Evolutionary conservation across 2,113 vertebrate genomes (phyloP).

Genomic region (Rhinolophus sinicus): DNA sequence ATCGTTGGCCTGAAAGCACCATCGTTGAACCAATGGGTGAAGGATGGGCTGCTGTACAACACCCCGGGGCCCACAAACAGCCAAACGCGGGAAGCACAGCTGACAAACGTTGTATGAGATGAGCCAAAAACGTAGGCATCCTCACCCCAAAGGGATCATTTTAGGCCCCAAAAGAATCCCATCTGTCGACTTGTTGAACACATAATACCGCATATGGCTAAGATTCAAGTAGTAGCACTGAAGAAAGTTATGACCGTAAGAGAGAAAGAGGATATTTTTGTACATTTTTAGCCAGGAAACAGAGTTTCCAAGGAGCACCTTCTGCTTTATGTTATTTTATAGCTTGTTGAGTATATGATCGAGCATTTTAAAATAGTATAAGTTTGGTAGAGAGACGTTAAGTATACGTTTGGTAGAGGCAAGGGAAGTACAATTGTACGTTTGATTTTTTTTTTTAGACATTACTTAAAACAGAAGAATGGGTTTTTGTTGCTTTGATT

Average conservation of each 20-base stretch:
- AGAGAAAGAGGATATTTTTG: not conserved
- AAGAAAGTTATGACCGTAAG: not conserved
- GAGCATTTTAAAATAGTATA: not conserved
- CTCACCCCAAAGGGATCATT: constrained; percentile 9
- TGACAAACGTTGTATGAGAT: not conserved
- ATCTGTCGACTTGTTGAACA: not conserved
- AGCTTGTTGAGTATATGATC: not conserved
- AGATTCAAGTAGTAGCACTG: not conserved
- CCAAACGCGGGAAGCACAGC: not conserved
- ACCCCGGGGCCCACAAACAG: not conserved
- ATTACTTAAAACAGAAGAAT: not conserved
- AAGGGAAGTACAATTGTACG: not conserved
- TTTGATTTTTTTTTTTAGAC: not conserved
- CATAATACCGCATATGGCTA: not conserved
- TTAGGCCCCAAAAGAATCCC: not conserved
- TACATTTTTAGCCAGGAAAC: not conserved
- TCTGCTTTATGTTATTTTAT: not conserved
- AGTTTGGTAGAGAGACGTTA: not conserved
- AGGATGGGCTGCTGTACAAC: not conserved
- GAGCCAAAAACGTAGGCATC: not conserved
- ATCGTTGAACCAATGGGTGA: not conserved
- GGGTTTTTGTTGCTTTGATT: not conserved
- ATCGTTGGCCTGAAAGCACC: not conserved
- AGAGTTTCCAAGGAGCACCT: not conserved
- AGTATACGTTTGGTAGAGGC: not conserved